Evolutionary conservation across 1,140 invertebrate genomes (phyloP), one percentile per base, ranked within the genome.

Genomic region (Caenorhabditis briggsae): DNA sequence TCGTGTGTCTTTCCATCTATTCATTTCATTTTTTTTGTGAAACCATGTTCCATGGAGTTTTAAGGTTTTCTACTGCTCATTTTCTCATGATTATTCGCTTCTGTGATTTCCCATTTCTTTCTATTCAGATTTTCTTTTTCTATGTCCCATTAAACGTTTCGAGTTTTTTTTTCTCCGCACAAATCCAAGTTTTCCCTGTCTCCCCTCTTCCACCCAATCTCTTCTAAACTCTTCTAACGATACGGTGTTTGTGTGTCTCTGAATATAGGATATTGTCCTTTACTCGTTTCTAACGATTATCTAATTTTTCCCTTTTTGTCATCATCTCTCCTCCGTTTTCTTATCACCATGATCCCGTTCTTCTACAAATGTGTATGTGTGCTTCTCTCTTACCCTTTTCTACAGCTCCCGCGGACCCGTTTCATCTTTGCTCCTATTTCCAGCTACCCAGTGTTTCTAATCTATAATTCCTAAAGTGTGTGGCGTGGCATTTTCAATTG

Each of bases 61-160:
- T 61, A 12, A 78, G 70, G 43, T 78, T 53, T 50, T 53, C 61
- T 25, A 53, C 8, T 9, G n/a, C 2, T 33, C 11, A n/a, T 23
- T 78, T 78, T 74, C 23, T 78, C 70, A 78, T 78, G 70, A 46
- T 78, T 78, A 78, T 53, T 78, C 70, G 70, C 70, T 78, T 78
- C 70, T 78, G 70, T 78, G 70, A 78, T 78, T 78, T 78, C 7
- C 12, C 18, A 46, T 33, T 18, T 41, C 41, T n/a, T 50, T 50
- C 33, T 20, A 65, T 65, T 41, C n/a, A 50, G 8, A 46, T 33
- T n/a, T 14, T 18, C 14, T 53, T 50, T 46, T 25, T 70, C 5
- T 46, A 18, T 25, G 64, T 70, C 41, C 46, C 7, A 78, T 78
- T 53, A n/a, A 50, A 70, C 16, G 43, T 43, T 18, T 70, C 33